phyloP scores from a whole-genome alignment of 2,797 vertebrate species.

The Anguilla marmorata region DNA sequence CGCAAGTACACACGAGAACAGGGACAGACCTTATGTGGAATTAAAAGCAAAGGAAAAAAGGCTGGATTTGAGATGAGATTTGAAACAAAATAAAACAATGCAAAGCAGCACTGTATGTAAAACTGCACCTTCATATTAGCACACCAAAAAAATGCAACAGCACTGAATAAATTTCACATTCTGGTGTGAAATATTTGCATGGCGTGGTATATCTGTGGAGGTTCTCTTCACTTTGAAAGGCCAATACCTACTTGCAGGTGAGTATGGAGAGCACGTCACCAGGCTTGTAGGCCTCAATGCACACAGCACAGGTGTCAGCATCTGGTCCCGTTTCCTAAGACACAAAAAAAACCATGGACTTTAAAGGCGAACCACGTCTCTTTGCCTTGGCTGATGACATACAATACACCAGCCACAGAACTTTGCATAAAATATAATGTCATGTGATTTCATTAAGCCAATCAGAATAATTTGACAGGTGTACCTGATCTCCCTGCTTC shows the following conservation, averaged over 20 bases:
- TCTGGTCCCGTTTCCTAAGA: conserved; percentile 79
- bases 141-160: background rate
- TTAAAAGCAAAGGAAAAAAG: too few species aligned
- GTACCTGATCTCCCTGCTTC: conserved; percentile 81
- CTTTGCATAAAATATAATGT: background rate
- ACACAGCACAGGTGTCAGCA: conserved; percentile 82
- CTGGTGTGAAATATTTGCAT: background rate
- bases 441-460: background rate
- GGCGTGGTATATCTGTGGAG: background rate
- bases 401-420: background rate
- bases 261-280: conserved; percentile 81
- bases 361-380: background rate
- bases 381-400: background rate
- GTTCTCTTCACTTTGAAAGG: background rate
- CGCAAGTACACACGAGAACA: background rate
- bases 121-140: background rate
- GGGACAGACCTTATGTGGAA: background rate
- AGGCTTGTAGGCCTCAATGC: conserved; percentile 79
- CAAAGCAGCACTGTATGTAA: background rate
- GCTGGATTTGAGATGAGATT: background rate
- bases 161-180: background rate
- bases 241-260: conserved; percentile 81
- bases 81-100: background rate
- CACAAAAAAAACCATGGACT: background rate
- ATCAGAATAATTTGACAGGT: background rate